Evolutionary conservation across 1,140 invertebrate genomes (phyloP), one percentile per base, ranked within the genome.

Genomic region (Panulirus ornatus): DNA sequence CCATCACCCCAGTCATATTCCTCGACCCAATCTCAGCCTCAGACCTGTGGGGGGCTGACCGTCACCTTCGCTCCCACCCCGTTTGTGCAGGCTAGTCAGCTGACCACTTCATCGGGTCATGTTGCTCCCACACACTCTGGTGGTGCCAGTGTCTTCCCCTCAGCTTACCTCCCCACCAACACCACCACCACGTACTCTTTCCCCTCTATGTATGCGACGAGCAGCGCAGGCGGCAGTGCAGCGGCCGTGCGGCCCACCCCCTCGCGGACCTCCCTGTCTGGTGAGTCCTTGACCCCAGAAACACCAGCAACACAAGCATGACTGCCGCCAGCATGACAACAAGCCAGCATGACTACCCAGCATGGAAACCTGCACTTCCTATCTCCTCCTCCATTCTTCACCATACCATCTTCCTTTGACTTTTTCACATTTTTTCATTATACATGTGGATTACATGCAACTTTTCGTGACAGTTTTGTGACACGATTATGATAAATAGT

Each of bases 221-320:
- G 58, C 81, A 81, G 71, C 51, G 70, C 38, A 71, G 73, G 75
- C 44, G 47, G 78, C 63, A 54, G 78, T 70, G 75, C 75, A 47
- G 44, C 92, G 94, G 93, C 93, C 94, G 93, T 93, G 94, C 92
- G 90, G 92, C 92, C 86, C 90, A 93, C 92, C 58, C 89, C 92
- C 84, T 92, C 93, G 34, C 85, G 90, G 63, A 93, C 90, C 79
- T 82, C 88, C 71, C 88, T 90, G 47, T 54, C 88, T 78, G 88
- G 88, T 90, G 88, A 90, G 88, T 90, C 81, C 76, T 54, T 27
- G 38, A 40, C 38, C 85, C 85, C 85, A 79, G 58, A 36, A 44
- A 38, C 66, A 63, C 84, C 42, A 86, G 84, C 84, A 86, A 51
- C 70, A 86, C 40, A 42, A 47, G 58, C n/a, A 66, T n/a, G 51